phyloP scores from a whole-genome alignment of 2,888 invertebrate species.

The Nineta flava region DNA sequence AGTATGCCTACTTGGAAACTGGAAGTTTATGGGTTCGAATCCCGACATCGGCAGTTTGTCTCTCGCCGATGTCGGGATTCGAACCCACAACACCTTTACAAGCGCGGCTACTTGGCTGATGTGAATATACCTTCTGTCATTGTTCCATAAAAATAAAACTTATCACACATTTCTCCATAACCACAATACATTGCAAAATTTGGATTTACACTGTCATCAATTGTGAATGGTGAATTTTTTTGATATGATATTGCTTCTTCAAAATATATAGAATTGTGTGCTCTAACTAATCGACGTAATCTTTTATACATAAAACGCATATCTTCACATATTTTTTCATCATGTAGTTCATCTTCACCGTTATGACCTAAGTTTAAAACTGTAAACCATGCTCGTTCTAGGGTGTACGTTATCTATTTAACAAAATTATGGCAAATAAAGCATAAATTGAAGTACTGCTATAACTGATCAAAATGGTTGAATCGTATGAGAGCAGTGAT shows the following conservation, averaged over 20 bases:
- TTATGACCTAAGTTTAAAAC: background rate
- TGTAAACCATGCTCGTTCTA: background rate
- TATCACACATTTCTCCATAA: background rate
- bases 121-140: background rate
- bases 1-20: too few species aligned
- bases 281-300: background rate
- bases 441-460: background rate
- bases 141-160: background rate
- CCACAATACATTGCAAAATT: background rate
- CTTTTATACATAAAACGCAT: background rate
- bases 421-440: background rate
- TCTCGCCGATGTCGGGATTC: too few species aligned
- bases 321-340: background rate
- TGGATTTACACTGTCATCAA: background rate
- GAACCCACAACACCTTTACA: too few species aligned
- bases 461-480: too few species aligned
- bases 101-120: too few species aligned
- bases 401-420: background rate
- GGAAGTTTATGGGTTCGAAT: too few species aligned
- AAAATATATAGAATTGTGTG: background rate
- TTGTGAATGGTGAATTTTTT: background rate
- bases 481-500: too few species aligned
- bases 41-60: too few species aligned
- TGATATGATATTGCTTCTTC: background rate
- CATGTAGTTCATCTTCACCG: background rate